Evolutionary conservation across 1,140 invertebrate genomes (phyloP), one percentile per base, ranked within the genome.

Genomic region (Branchinecta lindahli): DNA sequence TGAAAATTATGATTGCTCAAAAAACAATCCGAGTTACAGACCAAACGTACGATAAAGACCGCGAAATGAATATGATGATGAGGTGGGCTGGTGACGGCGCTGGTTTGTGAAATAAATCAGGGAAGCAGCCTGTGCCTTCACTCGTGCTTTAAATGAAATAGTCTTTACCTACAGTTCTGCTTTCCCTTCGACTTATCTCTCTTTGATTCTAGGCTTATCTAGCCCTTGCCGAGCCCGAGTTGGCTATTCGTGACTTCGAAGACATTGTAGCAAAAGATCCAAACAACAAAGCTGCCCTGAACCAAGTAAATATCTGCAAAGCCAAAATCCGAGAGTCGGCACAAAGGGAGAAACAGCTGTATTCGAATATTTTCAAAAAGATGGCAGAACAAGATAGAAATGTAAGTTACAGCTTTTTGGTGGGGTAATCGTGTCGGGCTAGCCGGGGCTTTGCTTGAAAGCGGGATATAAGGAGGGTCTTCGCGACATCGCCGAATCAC

Each of bases 351-450:
- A 95, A 93, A 81, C 87, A 90, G 75, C 82, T 92, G 10, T 99
- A 95, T 79, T 87, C 87, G 4, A 94, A 94, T 77, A 96, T 99
- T 91, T 98, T 99, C 75, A 76, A 79, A 8, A 83, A 83, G 71
- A 78, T 83, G 74, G 75, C 79, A 10, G 75, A 76, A 70, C 73
- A 75, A 45, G 77, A 78, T 72, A 68, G 69, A 67, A 75, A 77
- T 72, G 78, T 79, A 72, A 73, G 71, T 72, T 61, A 47, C 45
- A 18, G 21, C 7, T 70, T 21, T 68, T 15, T 44, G n/a, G 10
- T 68, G 8, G 4, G 18, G 8, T 68, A 10, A n/a, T 9, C 18
- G 8, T 68, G 12, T 8, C 7, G n/a, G n/a, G 8, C 46, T 3
- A 45, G 10, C 15, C 44, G 15, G 44, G 8, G 44, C n/a, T 67